Conservation (phyloP, 2,113 vertebrate species). For the Diadophis punctatus region DNA sequence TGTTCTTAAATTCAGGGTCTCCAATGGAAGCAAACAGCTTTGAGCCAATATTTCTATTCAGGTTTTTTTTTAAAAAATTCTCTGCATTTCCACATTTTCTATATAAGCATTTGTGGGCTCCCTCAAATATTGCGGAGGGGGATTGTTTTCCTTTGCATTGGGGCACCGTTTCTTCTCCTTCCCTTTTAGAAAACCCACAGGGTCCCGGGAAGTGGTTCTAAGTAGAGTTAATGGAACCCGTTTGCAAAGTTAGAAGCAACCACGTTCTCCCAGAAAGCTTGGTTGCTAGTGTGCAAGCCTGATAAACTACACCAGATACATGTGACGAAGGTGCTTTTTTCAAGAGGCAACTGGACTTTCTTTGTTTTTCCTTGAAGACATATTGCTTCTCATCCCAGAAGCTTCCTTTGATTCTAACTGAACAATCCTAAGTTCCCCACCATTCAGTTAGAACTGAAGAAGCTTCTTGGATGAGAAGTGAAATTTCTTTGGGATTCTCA, state of each 20-base stretch:
- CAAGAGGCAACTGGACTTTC: too few relatives aligned
- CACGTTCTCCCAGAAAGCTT: too few relatives aligned
- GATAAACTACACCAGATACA: too few relatives aligned
- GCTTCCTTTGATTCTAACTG: too few relatives aligned
- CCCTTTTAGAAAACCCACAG: not conserved
- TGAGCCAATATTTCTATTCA: not conserved
- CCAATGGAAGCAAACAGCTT: not conserved
- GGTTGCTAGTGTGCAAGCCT: too few relatives aligned
- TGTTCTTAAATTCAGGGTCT: not conserved
- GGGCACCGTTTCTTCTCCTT: not conserved
- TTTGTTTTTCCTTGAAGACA: too few relatives aligned
- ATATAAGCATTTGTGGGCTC: not conserved
- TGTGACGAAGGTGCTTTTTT: too few relatives aligned
- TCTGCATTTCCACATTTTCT: not conserved
- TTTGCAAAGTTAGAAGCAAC: not conserved
- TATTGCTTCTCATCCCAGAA: too few relatives aligned
- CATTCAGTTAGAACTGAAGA: too few relatives aligned
- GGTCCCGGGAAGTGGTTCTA: not conserved
- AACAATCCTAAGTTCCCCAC: too few relatives aligned
- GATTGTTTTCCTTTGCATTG: not conserved
- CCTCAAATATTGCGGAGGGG: not conserved
- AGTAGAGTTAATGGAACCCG: not conserved
- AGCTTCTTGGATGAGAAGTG: too few relatives aligned
- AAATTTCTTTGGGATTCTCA: not conserved
- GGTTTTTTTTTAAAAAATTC: not conserved